Base-by-base conservation (phyloP, 2,113 vertebrate genomes). In the Nansenia antarctica region DNA sequence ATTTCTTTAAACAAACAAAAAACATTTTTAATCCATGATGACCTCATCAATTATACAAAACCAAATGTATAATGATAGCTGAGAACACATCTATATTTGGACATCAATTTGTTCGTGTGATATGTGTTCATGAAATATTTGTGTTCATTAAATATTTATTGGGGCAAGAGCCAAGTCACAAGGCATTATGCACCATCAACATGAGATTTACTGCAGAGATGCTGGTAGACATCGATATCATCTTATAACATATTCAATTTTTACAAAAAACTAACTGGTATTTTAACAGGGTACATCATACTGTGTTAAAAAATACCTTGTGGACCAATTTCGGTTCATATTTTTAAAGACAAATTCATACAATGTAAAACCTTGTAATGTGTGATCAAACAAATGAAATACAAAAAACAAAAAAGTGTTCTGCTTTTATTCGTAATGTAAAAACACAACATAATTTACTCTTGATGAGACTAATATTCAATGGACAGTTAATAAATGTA, bases 391-490 rank as follows among this genome's bases (percentile, higher is more conserved):
- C 34, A 61, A 32, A 57, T 55, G 35, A 71, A 73, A 67, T 47
- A 78, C 47, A 58, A 53, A 59, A 77, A 94, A 92, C 89, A 94
- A 95, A 94, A 93, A 95, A 91, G 93, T 89, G 92, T 93, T 91
- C 93, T 91, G 61, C 77, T 74, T 89, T 84, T 85, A 86, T 87
- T 88, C 42, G 47, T 80, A 78, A 85, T 85, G 88, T 87, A 88
- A 80, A 89, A 89, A 86, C 83, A 87, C 85, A 90, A 89, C 78
- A 85, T 82, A 85, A 89, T 86, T 83, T 81, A 86, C 82, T 77
- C 72, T 73, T 81, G 83, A 79, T 75, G 87, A 89, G 86, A 89
- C 81, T 81, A 72, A 62, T 87, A 90, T 84, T 84, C 12, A 7
- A 58, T n/a, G 54, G 80, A 88, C 82, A 86, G 74, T 83, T 80